Evolutionary conservation across 2,888 invertebrate species (phyloP), one percentile per base, ranked within the genome.

Genomic region (Tetheella fluctuosa): DNA sequence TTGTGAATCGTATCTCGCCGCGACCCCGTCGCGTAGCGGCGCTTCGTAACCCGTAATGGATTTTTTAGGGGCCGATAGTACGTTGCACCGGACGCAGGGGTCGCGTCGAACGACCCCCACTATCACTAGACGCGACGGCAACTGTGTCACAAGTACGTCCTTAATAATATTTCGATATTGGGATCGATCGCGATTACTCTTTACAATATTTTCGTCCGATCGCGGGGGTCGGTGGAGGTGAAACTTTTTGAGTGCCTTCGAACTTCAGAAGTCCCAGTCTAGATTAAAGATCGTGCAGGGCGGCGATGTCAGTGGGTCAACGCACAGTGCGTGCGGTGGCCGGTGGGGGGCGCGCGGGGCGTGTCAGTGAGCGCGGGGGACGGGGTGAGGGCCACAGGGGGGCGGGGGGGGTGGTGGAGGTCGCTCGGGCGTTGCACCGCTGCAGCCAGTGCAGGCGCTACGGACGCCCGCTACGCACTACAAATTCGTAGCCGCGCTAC

Each of bases 281-380:
- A 84, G 88, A 88, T 90, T 87, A 91, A 90, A 91, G 90, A 91
- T 91, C 94, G 93, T 89, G 85, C 88, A 89, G 88, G 86, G 83
- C 83, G 78, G 75, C 81, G 84, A 83, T 90, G 90, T 91, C 90
- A 92, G 90, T 92, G 89, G 92, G 91, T 92, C 92, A 89, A 88
- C 89, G 91, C 90, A 91, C 90, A 88, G 90, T 90, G 92, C 92
- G 92, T 89, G 86, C 78, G 79, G 80, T 74, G 76, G 68, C 75
- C 65, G 68, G 80, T 69, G 77, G 70, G 76, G 72, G 81, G 77
- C 73, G 80, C 77, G 74, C 70, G 74, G 74, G 69, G 74, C 67
- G 71, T 64, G 64, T 53, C 58, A 58, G 64, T 66, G 67, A 60
- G 66, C 67, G 68, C 59, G 63, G 65, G 63, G 64, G 62, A 70